Base-by-base conservation (phyloP, 2,888 invertebrate species). In the Pedicia rivosa region DNA sequence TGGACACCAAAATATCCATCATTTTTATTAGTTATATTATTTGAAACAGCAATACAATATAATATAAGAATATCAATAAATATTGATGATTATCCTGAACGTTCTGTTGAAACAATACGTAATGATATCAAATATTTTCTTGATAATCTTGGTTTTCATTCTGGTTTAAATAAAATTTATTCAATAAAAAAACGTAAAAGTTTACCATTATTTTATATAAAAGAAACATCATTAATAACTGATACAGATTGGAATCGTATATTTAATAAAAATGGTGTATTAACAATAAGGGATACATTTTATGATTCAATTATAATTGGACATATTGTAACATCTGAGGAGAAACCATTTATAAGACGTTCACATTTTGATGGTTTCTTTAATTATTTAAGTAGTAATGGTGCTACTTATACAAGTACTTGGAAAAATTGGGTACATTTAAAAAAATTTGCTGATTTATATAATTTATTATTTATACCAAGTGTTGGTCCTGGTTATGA, bases 401-500 rank as follows among this genome's bases (percentile, higher is more conserved):
- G 72, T 2, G 74, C 73, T 41, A 69, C 70, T 17, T 72, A 66
- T 48, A 74, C 74, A 4, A 73, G 74, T 40, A 67, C 70, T 2
- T 70, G 68, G 68, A 69, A 69, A 50, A 68, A 69, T 51, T 69
- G 69, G 69, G 59, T 58, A 42, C 62, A 63, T 51, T 50, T 66
- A 9, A 65, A 59, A 50, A 66, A 64, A 33, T 72, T 67, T 51
- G 71, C 72, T 1, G 51, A 60, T 24, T 67, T 68, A 43, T 70
- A 71, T 47, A 63, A 64, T 40, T 58, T 75, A 44, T 46, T 73
- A 5, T 79, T 79, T 50, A 65, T 75, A 38, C 78, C 78, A 9
- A 74, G 75, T 13, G 67, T 78, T 7, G 76, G 76, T 2, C 78
- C 78, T 2, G 79, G 79, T 14, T 79, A 76, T 53, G 65, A 72